Evolutionary conservation across 2,888 invertebrate species (phyloP).

Genomic region (Fragum fragum): DNA sequence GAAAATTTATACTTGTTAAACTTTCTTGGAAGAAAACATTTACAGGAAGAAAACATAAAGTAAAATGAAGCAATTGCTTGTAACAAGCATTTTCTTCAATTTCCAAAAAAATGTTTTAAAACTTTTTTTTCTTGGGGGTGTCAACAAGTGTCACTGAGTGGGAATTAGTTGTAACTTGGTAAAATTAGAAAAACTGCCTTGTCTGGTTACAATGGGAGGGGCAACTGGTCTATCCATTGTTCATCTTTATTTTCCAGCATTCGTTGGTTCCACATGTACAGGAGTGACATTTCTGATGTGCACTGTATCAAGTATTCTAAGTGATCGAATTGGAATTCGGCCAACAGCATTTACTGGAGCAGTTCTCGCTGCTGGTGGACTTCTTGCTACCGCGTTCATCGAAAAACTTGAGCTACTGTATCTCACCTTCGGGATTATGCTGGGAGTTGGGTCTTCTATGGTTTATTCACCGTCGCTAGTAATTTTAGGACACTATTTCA

Average conservation of each 20-base stretch:
- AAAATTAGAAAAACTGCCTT: too few relatives aligned
- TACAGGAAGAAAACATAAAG: too few relatives aligned
- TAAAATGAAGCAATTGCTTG: too few relatives aligned
- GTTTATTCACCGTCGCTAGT: conserved; percentile 97
- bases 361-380: conserved; percentile 91
- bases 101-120: too few relatives aligned
- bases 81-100: too few relatives aligned
- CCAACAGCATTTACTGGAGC: conserved; percentile 95
- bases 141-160: too few relatives aligned
- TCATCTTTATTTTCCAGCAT: conserved; percentile 90
- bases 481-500: conserved; percentile 97
- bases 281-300: conserved; percentile 96
- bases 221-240: too few relatives aligned
- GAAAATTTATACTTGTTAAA: too few relatives aligned
- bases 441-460: conserved; percentile 95
- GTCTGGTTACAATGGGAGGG: too few relatives aligned
- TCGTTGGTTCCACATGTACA: conserved; percentile 95
- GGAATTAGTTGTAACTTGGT: too few relatives aligned
- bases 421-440: conserved; percentile 95
- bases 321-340: conserved; percentile 94
- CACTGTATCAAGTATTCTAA: conserved; percentile 94
- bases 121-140: too few relatives aligned
- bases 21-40: too few relatives aligned
- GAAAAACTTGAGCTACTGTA: conserved; percentile 92
- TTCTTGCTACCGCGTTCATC: conserved; percentile 93